A percentile compares a stretch with the other conserved stretches of the same genome.
These are phyloP conservation scores for Glyptemys insculpta DNA, from an alignment of 2,797 vertebrate species.

Conservation along the genomic window DNA sequence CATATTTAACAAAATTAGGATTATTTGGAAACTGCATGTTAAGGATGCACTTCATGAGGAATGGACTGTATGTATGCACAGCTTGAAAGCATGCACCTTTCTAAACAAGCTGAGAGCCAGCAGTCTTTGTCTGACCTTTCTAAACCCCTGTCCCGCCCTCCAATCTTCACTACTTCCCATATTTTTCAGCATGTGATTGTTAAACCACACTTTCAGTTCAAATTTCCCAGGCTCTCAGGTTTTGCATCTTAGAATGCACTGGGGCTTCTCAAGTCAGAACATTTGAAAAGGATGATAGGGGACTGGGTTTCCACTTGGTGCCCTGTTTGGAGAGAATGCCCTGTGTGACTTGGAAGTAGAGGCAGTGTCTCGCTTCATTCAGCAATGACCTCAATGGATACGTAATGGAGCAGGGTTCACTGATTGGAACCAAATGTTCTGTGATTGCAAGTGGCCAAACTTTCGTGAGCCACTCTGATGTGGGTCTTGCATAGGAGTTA, in stretches of 20 bases:
- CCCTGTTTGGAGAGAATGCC: neutral
- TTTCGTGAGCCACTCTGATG: neutral
- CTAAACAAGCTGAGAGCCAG: neutral
- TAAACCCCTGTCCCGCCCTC: neutral
- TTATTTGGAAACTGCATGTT: neutral
- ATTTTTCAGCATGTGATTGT: neutral
- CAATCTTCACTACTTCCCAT: neutral
- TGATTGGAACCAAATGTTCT: neutral
- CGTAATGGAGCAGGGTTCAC: neutral
- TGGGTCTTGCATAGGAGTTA: neutral
- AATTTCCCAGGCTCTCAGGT: neutral
- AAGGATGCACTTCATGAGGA: neutral
- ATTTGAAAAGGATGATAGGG: neutral
- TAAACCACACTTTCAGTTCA: neutral
- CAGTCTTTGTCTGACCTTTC: neutral
- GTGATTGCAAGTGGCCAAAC: neutral
- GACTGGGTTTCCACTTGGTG: neutral
- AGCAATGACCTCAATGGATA: neutral
- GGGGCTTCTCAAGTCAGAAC: neutral
- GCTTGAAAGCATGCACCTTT: neutral
- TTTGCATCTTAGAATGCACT: neutral
- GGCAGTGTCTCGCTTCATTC: accelerated
- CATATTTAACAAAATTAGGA: neutral
- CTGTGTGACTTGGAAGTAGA: constrained; percentile 8
- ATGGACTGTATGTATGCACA: neutral